Base-by-base conservation (phyloP, 2,113 vertebrate genomes). In the Alligator mississippiensis region DNA sequence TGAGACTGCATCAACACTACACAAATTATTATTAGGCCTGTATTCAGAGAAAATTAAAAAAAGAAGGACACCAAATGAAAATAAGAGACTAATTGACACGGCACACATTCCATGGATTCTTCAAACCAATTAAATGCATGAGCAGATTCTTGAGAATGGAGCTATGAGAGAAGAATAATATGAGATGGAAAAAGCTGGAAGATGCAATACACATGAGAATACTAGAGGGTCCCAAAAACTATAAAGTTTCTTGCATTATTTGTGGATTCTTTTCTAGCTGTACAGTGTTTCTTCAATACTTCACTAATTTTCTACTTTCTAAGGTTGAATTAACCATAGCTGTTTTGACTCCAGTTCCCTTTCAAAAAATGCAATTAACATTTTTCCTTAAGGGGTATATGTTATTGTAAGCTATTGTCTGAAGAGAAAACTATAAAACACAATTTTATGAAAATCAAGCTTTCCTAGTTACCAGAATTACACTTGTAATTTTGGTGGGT, bases 41-140 rank as follows among this genome's bases (percentile, higher is more conserved):
- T 13, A 61, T 34, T 61, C 57, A 78, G 1, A 66, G 60, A 4
- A 27, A 2, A 8, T 1, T 21, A 1, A 0, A 11, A 27, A 57
- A 72, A 57, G 2, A 5, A 2, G 1, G 58, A 17, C 3, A 64
- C 2, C 14, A 57, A 80, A 94, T 59, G 62, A 82, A 92, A 82
- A 90, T 59, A 6, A 27, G 77, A 88, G 21, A 28, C 3, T 85
- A 25, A 18, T 4, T 70, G 47, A 63, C 4, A 70, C 1, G 2
- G 1, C 10, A 86, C 21, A 64, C 55, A 17, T 70, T 78, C 21
- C 28, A 34, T 16, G n/a, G 27, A 66, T 70, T 92, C 15, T 17
- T 77, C 28, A 92, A 87, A 72, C 6, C 6, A 78, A 61, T 72
- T 74, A 88, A 84, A 90, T 5, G 58, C 34, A 55, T 60, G 22